Percentiles rank a stretch among this genome's conserved stretches.
phyloP scores from a whole-genome alignment of 1,140 invertebrate genomes.

The Glossosoma conforme region DNA sequence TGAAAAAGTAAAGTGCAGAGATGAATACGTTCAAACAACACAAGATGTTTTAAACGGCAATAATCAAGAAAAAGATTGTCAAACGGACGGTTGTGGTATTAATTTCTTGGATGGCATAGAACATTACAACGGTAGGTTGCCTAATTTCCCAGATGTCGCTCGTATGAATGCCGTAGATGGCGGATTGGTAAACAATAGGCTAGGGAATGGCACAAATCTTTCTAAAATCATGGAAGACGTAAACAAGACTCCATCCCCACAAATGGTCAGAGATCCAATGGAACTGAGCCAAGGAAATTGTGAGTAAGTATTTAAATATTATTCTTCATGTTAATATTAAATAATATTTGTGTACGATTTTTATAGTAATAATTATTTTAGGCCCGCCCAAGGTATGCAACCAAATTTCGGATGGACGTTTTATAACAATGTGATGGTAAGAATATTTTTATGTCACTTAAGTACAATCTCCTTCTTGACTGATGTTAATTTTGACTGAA shows the following conservation, averaged over 20 bases:
- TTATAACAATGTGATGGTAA: conserved; percentile 62
- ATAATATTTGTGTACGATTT: conserved; percentile 7
- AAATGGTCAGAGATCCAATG: too few species aligned
- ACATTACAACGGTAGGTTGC: conserved; percentile 7
- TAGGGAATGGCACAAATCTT: too few species aligned
- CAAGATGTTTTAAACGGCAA: not conserved
- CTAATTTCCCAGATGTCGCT: too few species aligned
- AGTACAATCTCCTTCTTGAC: too few species aligned
- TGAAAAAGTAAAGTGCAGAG: not conserved
- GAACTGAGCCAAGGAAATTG: not conserved
- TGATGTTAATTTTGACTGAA: too few species aligned
- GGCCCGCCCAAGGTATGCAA: conserved; percentile 42
- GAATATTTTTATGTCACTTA: conserved; percentile 19
- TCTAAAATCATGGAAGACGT: too few species aligned
- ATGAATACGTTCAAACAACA: conserved; percentile 11
- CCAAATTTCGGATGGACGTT: conserved; percentile 61
- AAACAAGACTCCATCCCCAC: too few species aligned
- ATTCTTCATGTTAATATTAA: conserved; percentile 2
- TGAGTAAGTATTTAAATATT: not conserved
- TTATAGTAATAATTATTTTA: conserved; percentile 39
- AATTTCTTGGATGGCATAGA: conserved; percentile 15
- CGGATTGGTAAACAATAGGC: too few species aligned
- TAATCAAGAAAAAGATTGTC: not conserved
- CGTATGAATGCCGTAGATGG: too few species aligned
- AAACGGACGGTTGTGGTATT: conserved; percentile 1